Percentiles rank a stretch among this genome's conserved stretches.
phyloP scores from a whole-genome alignment of 2,888 invertebrate species.

The Autographa pulchrina region DNA sequence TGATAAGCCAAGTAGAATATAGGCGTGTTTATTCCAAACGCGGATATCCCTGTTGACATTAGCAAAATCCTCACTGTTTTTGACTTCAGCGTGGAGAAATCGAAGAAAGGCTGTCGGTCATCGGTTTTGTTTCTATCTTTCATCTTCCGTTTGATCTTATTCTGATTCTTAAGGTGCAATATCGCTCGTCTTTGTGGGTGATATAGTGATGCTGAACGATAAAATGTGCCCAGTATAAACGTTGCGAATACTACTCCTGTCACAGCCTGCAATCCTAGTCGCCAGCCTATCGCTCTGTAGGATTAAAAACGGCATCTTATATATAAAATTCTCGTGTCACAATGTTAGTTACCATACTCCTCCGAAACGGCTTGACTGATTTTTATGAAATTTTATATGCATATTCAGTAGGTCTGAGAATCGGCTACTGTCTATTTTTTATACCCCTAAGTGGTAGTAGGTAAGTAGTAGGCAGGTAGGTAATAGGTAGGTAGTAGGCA shows the following conservation, averaged over 20 bases:
- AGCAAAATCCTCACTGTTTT: slow-evolving; percentile 95
- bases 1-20: slow-evolving; percentile 95
- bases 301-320: background rate
- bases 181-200: slow-evolving; percentile 96
- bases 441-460: no score
- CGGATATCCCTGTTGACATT: slow-evolving; percentile 93
- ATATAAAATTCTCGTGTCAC: no score
- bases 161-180: slow-evolving; percentile 96
- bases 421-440: no score
- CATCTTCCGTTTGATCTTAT: slow-evolving; percentile 92
- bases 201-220: slow-evolving; percentile 96
- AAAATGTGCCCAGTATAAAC: slow-evolving; percentile 96
- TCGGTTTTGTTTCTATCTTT: slow-evolving; percentile 94
- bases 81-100: slow-evolving; percentile 95
- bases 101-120: slow-evolving; percentile 95
- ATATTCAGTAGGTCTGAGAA: no score
- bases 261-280: slow-evolving; percentile 94
- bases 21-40: slow-evolving; percentile 96
- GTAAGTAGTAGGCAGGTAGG: no score
- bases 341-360: no score
- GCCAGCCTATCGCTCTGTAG: slow-evolving; percentile 94
- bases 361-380: no score
- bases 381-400: no score
- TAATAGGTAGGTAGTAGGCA: no score
- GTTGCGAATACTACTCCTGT: slow-evolving; percentile 95